These are phyloP conservation scores for Cuculus canorus DNA, from an alignment of 2,797 vertebrate genomes.

Conservation along the genomic window DNA sequence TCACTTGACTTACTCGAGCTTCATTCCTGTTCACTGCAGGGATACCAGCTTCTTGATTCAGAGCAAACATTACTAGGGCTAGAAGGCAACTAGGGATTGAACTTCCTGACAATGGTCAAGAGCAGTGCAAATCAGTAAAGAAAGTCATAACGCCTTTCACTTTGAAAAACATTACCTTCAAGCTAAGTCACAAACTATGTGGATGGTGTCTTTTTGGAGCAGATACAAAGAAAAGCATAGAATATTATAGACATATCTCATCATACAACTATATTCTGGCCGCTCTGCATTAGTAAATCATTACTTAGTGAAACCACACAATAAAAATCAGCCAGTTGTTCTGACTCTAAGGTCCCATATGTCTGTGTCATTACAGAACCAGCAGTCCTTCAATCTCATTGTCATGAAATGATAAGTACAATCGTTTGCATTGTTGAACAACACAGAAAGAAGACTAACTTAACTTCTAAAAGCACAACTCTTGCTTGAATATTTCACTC, in stretches of 20 bases:
- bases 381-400: neutral
- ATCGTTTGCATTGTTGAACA: neutral
- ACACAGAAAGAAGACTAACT: neutral
- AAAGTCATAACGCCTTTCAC: neutral
- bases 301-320: neutral
- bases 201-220: neutral
- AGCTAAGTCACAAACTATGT: neutral
- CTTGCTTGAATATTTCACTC: neutral
- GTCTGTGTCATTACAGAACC: neutral
- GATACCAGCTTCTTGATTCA: neutral
- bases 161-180: neutral
- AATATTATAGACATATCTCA: neutral
- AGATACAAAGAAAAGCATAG: neutral
- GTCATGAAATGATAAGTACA: neutral
- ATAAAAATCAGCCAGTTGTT: neutral
- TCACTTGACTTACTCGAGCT: neutral
- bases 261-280: neutral
- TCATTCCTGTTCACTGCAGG: neutral
- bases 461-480: neutral
- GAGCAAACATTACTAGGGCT: neutral
- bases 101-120: neutral
- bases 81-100: neutral
- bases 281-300: neutral
- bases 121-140: neutral
- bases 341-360: neutral